Base-by-base conservation (phyloP, 2,888 invertebrate genomes). In the Timema cristinae region DNA sequence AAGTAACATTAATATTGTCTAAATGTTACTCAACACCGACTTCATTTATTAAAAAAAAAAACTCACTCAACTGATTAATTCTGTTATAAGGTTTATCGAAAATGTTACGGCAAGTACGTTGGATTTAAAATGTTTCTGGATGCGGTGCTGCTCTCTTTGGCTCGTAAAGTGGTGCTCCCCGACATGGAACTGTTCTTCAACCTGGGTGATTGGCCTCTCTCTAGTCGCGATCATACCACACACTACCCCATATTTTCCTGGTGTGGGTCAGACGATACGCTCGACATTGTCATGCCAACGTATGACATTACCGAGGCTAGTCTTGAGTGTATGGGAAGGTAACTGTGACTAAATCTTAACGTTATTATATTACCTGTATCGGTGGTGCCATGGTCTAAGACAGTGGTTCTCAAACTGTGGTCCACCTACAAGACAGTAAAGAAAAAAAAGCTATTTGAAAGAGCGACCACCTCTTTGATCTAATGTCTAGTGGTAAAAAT, bases 71-170 rank as follows among this genome's bases (percentile, higher is more conserved):
- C 15, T 8, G 15, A 48, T 15, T 47, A 48, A 47, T 7, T 47
- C 48, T 63, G 11, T 74, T 77, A 78, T 72, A 76, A 87, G 85
- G 84, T 97, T 77, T 91, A 92, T 81, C 87, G 97, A 77, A 89
- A 90, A 78, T 98, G 97, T 79, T 95, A 95, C 83, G 98, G 98
- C 13, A 91, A 96, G 81, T 92, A 98, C 85, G 91, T 95, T 11
- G 98, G 95, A 0, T 98, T 98, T 81, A 95, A 95, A 81, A 94
- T 95, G 90, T 98, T 98, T 83, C 89, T 93, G 83, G 98, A 98
- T 83, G 89, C 90, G 66, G 90, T 95, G 73, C 82, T 98, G 50
- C 81, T 94, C 66, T 96, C 94, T 0, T 81, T 98, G 68, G 82
- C 90, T 13, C 86, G 96, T 76, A 95, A 95, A 86, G 90, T 91